Conservation (phyloP, 2,797 vertebrate genomes). For the Passerculus sandwichensis region DNA sequence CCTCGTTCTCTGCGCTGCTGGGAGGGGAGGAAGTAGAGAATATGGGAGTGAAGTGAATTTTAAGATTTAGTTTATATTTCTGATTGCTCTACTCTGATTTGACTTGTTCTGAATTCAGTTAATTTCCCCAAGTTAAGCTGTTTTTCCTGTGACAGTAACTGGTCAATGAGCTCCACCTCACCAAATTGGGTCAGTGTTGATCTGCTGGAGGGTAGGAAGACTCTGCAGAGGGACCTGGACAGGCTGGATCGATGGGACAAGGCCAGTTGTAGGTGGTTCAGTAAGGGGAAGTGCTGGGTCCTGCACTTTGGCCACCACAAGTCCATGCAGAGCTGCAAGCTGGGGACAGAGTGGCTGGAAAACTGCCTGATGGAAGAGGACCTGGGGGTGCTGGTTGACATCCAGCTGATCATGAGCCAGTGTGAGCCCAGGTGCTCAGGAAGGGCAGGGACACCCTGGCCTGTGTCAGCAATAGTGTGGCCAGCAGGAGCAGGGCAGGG, state of each 20-base stretch:
- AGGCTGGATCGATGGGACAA: neutral
- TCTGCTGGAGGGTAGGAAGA: neutral
- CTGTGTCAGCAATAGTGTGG: neutral
- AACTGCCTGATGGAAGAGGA: neutral
- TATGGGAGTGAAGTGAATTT: neutral
- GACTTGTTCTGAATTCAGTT: neutral
- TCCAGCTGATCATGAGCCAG: neutral
- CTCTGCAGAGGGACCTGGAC: neutral
- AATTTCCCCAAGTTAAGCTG: neutral
- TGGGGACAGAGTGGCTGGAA: neutral
- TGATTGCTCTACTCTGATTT: neutral
- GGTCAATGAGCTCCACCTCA: neutral
- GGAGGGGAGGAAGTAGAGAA: neutral
- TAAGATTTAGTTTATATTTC: neutral
- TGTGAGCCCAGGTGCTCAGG: neutral
- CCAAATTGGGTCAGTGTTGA: neutral
- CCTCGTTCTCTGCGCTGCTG: neutral
- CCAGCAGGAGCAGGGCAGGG: neutral
- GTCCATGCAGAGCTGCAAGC: too few species aligned
- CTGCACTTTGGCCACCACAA: neutral
- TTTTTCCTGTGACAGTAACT: neutral
- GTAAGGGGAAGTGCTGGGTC: neutral
- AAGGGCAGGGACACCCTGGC: neutral
- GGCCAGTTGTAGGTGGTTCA: neutral
- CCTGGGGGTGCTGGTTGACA: neutral